Conservation (phyloP, 2,888 invertebrate species). For the Arge pagana region DNA sequence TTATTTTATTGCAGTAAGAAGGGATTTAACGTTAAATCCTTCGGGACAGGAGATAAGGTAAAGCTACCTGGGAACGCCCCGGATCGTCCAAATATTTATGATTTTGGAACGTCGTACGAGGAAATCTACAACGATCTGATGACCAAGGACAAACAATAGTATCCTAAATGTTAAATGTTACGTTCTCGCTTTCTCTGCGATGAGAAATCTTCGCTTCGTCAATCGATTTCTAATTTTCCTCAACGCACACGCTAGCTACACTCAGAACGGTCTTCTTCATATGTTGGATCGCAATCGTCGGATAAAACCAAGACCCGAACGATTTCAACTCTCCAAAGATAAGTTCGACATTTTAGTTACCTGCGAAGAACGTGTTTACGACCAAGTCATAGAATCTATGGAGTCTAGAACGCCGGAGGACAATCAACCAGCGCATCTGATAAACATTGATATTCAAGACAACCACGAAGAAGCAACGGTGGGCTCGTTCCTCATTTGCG, state of each 20-base stretch:
- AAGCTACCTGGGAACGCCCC: slow-evolving; percentile 94
- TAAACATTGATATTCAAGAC: slow-evolving; percentile 98
- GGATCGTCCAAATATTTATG: slow-evolving; percentile 95
- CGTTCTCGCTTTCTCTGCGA: slow-evolving; percentile 12
- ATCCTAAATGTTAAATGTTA: no score
- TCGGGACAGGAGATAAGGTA: slow-evolving; percentile 92
- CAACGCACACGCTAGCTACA: slow-evolving; percentile 67
- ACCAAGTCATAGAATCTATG: slow-evolving; percentile 95
- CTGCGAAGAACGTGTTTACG: slow-evolving; percentile 98
- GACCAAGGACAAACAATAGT: slow-evolving; percentile 89
- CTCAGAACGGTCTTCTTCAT: slow-evolving; percentile 96
- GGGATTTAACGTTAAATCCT: slow-evolving; percentile 93
- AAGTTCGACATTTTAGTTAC: slow-evolving; percentile 96
- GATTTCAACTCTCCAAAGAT: slow-evolving; percentile 87
- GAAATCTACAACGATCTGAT: slow-evolving; percentile 92
- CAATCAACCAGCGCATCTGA: slow-evolving; percentile 91
- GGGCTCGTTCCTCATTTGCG: slow-evolving; percentile 96
- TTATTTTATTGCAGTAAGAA: slow-evolving; percentile 74
- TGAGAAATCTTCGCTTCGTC: not conserved
- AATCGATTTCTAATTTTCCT: slow-evolving; percentile 13
- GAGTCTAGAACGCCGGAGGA: slow-evolving; percentile 78
- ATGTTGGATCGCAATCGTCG: slow-evolving; percentile 97
- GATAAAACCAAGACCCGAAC: slow-evolving; percentile 92
- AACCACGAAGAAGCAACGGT: slow-evolving; percentile 99
- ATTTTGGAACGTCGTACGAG: slow-evolving; percentile 94